Evolutionary conservation across 2,797 vertebrate genomes (phyloP), one percentile per base, ranked within the genome.

Genomic region (Acanthurus tractus): DNA sequence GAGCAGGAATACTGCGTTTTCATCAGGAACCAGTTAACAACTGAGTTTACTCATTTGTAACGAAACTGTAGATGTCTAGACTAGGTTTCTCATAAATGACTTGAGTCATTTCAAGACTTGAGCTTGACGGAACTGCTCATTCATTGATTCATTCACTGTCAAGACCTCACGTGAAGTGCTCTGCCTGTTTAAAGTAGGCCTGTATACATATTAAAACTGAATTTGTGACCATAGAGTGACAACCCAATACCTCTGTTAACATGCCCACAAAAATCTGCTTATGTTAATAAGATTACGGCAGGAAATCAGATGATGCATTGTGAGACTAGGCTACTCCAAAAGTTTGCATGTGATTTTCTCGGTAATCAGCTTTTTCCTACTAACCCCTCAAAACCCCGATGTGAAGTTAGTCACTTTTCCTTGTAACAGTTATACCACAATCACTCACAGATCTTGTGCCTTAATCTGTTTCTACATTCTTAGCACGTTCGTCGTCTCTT

Each of bases 271-370:
- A 58, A 74, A 79, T 78, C 42, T 50, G n/a, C 75, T 85, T 82
- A 65, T 59, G 25, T 46, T 76, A 73, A 80, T 81, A 66, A 82
- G 48, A 83, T 88, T 75, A 80, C 67, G 52, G 55, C 48, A 76
- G n/a, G 20, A 66, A 79, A 58, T 84, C 66, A 76, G 65, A 68
- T 57, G 56, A 76, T 71, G 52, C 45, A 67, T 80, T 76, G 50
- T 81, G 78, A 74, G 65, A 76, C 70, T 70, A 48, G 65, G 73
- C 70, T 70, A 48, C 20, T 45, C 22, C 56, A 54, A 72, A 78
- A 71, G 50, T 67, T 82, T 68, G 61, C 74, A 74, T 82, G 80
- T 80, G 80, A 81, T 86, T 74, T 81, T 36, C 45, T 59, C 44
- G 48, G 22, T 76, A 82, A 88, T 87, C 74, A 79, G 78, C 53